Conservation (phyloP, 2,113 vertebrate species). For the Nipponia nippon region DNA sequence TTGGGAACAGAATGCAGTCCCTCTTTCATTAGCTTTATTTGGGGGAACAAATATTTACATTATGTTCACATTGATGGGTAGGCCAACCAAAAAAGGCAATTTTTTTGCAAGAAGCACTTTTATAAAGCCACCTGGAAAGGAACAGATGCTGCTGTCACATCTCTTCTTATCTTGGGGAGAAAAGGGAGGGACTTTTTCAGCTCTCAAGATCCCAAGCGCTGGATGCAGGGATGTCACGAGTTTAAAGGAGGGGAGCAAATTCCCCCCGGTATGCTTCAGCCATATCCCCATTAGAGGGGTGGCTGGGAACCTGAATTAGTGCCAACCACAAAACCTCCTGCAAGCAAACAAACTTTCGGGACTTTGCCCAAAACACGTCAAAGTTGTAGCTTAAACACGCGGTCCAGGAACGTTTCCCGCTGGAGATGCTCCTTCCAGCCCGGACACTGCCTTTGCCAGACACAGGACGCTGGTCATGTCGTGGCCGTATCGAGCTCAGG, state of each 20-base stretch:
- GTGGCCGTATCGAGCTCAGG: background rate
- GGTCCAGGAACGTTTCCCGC: background rate
- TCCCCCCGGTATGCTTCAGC: background rate
- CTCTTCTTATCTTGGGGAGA: background rate
- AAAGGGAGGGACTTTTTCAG: background rate
- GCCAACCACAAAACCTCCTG: background rate
- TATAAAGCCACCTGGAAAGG: background rate
- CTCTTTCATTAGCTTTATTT: background rate
- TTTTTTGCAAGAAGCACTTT: background rate
- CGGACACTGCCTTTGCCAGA: background rate
- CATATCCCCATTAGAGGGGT: background rate
- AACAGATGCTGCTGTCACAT: background rate
- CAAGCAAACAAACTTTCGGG: background rate
- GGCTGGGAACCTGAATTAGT: background rate
- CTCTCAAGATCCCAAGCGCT: background rate
- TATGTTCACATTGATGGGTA: background rate
- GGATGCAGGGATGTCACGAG: background rate
- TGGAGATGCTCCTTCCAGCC: background rate
- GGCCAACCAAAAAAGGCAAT: background rate
- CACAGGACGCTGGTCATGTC: background rate
- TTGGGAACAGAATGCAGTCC: background rate
- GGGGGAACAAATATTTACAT: background rate
- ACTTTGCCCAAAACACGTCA: background rate
- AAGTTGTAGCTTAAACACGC: fast-evolving
- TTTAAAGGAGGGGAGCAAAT: background rate